Evolutionary conservation across 2,888 invertebrate species (phyloP).

Genomic region (Chrysina gloriosa): DNA sequence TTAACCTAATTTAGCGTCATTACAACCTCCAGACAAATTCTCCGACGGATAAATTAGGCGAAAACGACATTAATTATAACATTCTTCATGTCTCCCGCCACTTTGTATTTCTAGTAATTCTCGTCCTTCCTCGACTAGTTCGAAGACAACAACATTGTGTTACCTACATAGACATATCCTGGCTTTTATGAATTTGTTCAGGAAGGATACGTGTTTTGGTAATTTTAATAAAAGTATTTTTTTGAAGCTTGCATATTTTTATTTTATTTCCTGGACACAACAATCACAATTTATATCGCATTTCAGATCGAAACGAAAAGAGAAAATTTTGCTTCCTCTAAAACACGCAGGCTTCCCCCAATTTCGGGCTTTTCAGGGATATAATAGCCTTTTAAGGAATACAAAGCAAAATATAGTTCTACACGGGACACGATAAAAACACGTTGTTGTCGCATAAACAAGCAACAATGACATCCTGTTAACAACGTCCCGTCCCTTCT

Average conservation of each 20-base stretch:
- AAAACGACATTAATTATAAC: slow-evolving; percentile 44
- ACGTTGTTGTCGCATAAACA: background rate
- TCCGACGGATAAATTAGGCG: slow-evolving; percentile 43
- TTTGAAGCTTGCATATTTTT: too few relatives aligned
- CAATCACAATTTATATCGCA: too few relatives aligned
- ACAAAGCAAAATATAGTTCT: background rate
- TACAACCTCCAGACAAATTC: slow-evolving; percentile 46
- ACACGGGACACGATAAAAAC: background rate
- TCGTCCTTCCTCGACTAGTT: background rate
- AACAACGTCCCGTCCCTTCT: background rate
- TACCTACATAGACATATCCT: background rate
- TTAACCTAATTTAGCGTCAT: slow-evolving; percentile 46
- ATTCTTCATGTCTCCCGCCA: slow-evolving; percentile 11
- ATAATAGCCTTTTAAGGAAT: background rate
- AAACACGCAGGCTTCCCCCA: too few relatives aligned
- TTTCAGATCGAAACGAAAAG: too few relatives aligned
- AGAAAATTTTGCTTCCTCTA: too few relatives aligned
- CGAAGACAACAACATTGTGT: background rate
- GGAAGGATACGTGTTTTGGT: too few relatives aligned
- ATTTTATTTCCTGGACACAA: too few relatives aligned
- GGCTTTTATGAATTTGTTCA: too few relatives aligned
- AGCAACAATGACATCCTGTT: background rate
- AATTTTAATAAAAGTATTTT: too few relatives aligned
- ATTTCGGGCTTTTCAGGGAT: background rate
- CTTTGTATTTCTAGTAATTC: slow-evolving; percentile 17